Base-by-base conservation (phyloP, 2,113 vertebrate species). In the Elephas maximus region DNA sequence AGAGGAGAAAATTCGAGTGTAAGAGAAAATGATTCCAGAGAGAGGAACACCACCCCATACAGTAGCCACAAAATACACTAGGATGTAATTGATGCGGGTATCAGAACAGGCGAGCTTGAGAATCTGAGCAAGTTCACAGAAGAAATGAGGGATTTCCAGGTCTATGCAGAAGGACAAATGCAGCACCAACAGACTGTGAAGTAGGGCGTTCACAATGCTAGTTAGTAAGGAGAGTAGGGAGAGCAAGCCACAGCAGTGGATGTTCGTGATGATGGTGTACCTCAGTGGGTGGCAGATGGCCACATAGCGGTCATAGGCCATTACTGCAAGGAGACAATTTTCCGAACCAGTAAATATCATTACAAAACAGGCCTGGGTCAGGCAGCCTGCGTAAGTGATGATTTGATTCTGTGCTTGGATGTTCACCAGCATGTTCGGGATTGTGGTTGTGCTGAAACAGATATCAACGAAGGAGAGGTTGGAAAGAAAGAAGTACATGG, bases 331-430 rank as follows among this genome's bases (percentile, higher is more conserved):
- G n/a, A 74, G 71, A 41, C n/a, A 74, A 74, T 74, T 41, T 74
- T 74, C 37, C 20, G 41, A 41, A 74, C 69, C 14, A 73, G 14
- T 14, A 21, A 48, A 62, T 37, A 76, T 5, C 21, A 76, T 9
- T 8, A 45, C 37, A 44, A 44, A 76, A 21, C 20, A 41, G 10
- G 14, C 2, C 41, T 76, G 74, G 37, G 8, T 45, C 9, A 96
- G 84, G 23, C 95, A 97, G 3, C 73, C 45, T 53, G 20, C 57
- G 45, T 93, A 86, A 44, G 73, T 86, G 60, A 93, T 86, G 45
- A 15, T n/a, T 6, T 37, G 82, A 86, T 93, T 93, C 26, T 5
- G n/a, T 45, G 45, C 30, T 26, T 86, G 60, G 14, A 79, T 78
- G 82, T 86, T 93, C 5, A 33, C 62, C 26, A 87, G 60, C 89